These are phyloP conservation scores for Vidua chalybeata DNA, from an alignment of 2,113 vertebrate genomes.

Conservation along the genomic window DNA sequence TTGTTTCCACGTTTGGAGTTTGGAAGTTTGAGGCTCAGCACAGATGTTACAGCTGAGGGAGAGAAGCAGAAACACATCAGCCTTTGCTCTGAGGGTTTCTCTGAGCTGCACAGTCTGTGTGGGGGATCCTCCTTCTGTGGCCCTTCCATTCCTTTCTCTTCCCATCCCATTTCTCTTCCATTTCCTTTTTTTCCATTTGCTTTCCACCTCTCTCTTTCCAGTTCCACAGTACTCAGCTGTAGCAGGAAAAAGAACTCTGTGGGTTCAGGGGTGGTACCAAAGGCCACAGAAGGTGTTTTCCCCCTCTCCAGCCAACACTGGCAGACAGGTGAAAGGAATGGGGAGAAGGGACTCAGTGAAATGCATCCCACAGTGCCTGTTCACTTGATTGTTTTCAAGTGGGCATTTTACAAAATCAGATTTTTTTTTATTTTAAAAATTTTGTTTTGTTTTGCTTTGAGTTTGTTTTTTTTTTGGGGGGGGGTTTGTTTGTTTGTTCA, in stretches of 20 bases:
- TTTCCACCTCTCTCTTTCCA: not conserved
- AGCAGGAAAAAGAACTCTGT: not conserved
- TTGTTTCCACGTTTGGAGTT: not conserved
- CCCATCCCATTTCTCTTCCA: not conserved
- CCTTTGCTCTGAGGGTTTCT: not conserved
- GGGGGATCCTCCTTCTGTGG: rapidly evolving
- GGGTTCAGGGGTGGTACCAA: not conserved
- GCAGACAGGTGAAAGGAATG: no score
- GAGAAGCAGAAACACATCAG: not conserved
- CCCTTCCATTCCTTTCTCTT: not conserved
- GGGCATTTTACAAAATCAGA: not conserved
- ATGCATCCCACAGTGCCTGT: not conserved
- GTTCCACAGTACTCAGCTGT: rapidly evolving
- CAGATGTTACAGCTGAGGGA: not conserved
- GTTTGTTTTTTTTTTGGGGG: not conserved
- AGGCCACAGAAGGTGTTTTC: not conserved
- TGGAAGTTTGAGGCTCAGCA: not conserved
- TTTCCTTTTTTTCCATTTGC: not conserved
- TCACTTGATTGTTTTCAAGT: not conserved
- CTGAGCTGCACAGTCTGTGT: not conserved
- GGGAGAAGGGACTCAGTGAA: rapidly evolving
- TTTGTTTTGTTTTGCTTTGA: not conserved
- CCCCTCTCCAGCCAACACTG: rapidly evolving
- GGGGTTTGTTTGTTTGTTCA: not conserved
- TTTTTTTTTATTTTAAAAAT: no score